These are phyloP conservation scores for Pagrus major DNA, from an alignment of 2,113 vertebrate genomes.

Conservation along the genomic window DNA sequence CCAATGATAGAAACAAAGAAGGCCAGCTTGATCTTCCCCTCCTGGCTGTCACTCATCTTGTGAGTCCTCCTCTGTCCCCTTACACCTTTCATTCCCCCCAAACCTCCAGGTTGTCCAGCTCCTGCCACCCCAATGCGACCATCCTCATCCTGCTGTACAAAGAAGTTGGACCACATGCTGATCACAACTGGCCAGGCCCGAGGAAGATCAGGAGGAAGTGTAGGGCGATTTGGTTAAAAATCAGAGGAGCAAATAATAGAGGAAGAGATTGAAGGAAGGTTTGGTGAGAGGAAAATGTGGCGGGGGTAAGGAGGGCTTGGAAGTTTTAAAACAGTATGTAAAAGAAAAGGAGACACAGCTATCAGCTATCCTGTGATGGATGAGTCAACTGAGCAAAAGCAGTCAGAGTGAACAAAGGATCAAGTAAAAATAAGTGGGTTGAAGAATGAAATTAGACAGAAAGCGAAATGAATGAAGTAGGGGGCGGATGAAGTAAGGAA, in stretches of 20 bases:
- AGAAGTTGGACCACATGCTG: constrained; percentile 93
- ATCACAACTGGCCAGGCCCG: constrained; percentile 10
- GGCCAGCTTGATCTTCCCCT: constrained; percentile 89
- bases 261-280: neutral
- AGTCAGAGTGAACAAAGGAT: constrained; percentile 12
- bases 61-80: constrained; percentile 75
- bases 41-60: constrained; percentile 87
- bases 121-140: constrained; percentile 76
- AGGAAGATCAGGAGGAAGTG: neutral
- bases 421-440: constrained; percentile 29
- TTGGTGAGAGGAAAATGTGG: neutral
- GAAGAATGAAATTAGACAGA: constrained; percentile 47
- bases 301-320: neutral
- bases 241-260: constrained; percentile 5
- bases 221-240: neutral
- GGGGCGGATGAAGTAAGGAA: constrained; percentile 30
- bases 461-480: constrained; percentile 33
- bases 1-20: constrained; percentile 87
- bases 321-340: constrained; percentile 2
- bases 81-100: constrained; percentile 64
- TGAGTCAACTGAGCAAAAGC: constrained; percentile 17
- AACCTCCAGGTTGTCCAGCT: constrained; percentile 62
- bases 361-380: constrained; percentile 29
- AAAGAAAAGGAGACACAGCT: constrained; percentile 12
- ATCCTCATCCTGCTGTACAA: constrained; percentile 87